Evolutionary conservation across 1,140 invertebrate species (phyloP), one percentile per base, ranked within the genome.

Genomic region (Cyphomyrmex costatus): DNA sequence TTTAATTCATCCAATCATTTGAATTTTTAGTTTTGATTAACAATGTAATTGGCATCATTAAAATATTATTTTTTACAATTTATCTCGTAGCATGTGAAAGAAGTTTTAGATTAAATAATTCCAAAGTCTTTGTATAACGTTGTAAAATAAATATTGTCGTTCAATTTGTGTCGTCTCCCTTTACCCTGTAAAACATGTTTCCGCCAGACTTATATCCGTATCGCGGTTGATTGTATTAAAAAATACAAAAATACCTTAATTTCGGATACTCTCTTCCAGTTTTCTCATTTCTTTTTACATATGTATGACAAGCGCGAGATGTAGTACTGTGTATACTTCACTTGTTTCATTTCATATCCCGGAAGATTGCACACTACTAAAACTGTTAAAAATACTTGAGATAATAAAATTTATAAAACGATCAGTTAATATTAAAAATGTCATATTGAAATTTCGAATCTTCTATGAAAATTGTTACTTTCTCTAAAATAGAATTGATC

Each of bases 191-290:
- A 27, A 63, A 51, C 19, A n/a, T 70, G 21, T 70, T 80, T 36
- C 49, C 30, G 33, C 21, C 14, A 21, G 8, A 8, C n/a, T 27
- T 30, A 30, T 8, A 21, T 1, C 3, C 2, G 1, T 19, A 16
- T 24, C 33, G 3, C 21, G 19, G 8, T 56, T 68, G 24, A 80
- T 46, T 70, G 33, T 56, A 6, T 70, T 70, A 70, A 56, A 80
- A 80, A 80, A 70, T 70, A 68, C 63, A 70, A 68, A 10, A 42
- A n/a, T 65, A 46, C 8, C 61, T 68, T 68, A 80, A 68, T 80
- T 80, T 56, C 30, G 49, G 21, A 68, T 80, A 36, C 16, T 36
- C 30, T 36, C 30, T 80, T 68, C 5, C 30, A 16, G 27, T 51
- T 4, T 21, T 53, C 8, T 4, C 46, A 49, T 27, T 36, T 80